These are phyloP conservation scores for Hyperoodon ampullatus DNA, from an alignment of 2,113 vertebrate genomes.

Conservation along the genomic window DNA sequence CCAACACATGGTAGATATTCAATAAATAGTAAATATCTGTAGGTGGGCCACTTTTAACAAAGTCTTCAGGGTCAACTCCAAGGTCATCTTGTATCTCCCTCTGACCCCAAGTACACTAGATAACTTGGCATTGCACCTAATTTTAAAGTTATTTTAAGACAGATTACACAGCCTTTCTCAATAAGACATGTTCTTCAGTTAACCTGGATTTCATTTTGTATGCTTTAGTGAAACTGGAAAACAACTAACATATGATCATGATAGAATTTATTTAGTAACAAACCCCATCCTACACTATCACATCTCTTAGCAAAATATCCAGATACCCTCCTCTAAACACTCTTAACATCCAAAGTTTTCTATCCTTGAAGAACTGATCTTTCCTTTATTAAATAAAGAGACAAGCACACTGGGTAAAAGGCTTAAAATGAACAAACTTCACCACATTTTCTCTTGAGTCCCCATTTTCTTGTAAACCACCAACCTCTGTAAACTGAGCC, in stretches of 20 bases:
- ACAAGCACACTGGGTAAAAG: not conserved
- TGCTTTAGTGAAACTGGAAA: not conserved
- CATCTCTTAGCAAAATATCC: conserved; percentile 6
- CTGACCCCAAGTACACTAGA: not conserved
- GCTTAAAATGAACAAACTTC: not conserved
- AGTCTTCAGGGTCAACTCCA: conserved; percentile 27
- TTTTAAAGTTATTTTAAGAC: not conserved
- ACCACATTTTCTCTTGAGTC: not conserved
- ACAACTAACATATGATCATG: not conserved
- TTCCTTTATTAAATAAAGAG: not conserved
- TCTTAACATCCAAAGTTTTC: not conserved
- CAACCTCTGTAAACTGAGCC: not conserved
- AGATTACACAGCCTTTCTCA: not conserved
- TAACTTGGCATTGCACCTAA: not conserved
- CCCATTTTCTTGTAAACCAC: not conserved
- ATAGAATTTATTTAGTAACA: conserved; percentile 2
- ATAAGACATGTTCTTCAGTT: not conserved
- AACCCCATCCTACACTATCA: not conserved
- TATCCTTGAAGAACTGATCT: not conserved
- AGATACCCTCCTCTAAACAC: not conserved
- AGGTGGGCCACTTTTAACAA: not conserved
- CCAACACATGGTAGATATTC: not conserved
- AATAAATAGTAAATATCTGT: not conserved
- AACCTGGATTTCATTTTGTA: not conserved
- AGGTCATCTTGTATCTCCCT: not conserved